phyloP scores from a whole-genome alignment of 1,140 invertebrate genomes.

The Tetragnatha versicolor region DNA sequence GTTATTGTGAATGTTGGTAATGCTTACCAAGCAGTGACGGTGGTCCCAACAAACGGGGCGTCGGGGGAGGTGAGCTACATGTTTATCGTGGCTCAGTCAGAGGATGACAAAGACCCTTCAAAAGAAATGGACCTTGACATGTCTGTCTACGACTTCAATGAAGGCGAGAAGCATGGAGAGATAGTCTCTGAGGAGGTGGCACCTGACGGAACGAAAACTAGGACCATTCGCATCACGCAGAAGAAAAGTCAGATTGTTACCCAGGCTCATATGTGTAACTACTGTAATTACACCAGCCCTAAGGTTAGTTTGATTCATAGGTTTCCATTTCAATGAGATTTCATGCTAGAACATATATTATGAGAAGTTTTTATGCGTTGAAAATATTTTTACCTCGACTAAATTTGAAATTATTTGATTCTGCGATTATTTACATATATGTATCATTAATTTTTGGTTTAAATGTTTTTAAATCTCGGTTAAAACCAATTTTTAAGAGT shows the following conservation, averaged over 20 bases:
- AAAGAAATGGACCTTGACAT: conserved; percentile 62
- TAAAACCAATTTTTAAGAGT: no score
- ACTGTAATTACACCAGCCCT: conserved; percentile 88
- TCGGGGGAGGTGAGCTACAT: conserved; percentile 87
- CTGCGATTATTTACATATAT: no score
- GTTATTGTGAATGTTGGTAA: conserved; percentile 58
- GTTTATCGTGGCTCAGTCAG: conserved; percentile 79
- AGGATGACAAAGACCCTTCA: conserved; percentile 52
- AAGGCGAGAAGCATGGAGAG: conserved; percentile 60
- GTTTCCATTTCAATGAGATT: not conserved
- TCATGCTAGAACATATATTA: no score
- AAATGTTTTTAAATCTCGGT: no score
- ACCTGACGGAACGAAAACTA: conserved; percentile 51
- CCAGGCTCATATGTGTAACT: conserved; percentile 83
- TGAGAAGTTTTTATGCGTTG: no score
- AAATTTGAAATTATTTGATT: no score
- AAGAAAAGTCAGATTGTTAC: conserved; percentile 77
- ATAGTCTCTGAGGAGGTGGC: conserved; percentile 52
- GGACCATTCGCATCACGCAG: conserved; percentile 63
- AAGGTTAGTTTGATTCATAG: conserved; percentile 66
- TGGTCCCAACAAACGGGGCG: conserved; percentile 81
- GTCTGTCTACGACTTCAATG: conserved; percentile 70
- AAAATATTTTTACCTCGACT: no score
- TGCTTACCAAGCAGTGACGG: conserved; percentile 81
- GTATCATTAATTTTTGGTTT: no score